These are phyloP conservation scores for Dasysyrphus tricinctus DNA, from an alignment of 2,888 invertebrate species.

Conservation along the genomic window DNA sequence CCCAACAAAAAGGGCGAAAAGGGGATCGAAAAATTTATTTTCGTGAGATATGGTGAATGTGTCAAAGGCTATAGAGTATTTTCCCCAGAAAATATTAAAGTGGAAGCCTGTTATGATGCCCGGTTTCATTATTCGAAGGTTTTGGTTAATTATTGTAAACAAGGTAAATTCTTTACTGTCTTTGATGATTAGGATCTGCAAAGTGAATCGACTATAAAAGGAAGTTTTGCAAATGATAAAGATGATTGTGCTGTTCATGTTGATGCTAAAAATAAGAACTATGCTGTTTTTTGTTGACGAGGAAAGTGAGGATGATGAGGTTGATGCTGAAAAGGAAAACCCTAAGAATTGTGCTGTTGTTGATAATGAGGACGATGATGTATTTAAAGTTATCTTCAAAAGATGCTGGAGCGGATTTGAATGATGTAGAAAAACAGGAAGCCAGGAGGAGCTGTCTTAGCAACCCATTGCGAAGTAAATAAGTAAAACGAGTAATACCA, in stretches of 20 bases:
- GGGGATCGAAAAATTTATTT: constrained; percentile 76
- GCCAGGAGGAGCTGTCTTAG: too few species aligned
- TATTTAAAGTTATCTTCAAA: too few species aligned
- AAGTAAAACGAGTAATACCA: too few species aligned
- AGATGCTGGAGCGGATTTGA: constrained; percentile 16
- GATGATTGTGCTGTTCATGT: constrained; percentile 8
- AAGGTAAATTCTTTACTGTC: constrained; percentile 14
- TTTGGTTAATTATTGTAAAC: constrained; percentile 1
- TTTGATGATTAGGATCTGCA: constrained; percentile 3
- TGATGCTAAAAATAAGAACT: constrained; percentile 10
- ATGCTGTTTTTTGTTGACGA: not conserved
- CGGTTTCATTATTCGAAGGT: constrained; percentile 31
- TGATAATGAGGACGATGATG: constrained; percentile 6
- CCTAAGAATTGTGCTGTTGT: too few species aligned
- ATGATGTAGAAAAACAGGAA: not conserved
- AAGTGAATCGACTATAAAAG: not conserved
- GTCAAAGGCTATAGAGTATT: constrained; percentile 76
- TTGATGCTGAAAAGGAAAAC: constrained; percentile 1
- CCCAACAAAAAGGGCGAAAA: constrained; percentile 78
- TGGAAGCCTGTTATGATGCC: constrained; percentile 61
- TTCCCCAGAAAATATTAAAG: constrained; percentile 45
- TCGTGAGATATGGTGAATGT: constrained; percentile 78
- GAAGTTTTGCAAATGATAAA: too few species aligned
- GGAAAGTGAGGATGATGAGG: not conserved
- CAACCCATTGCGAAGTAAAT: too few species aligned